Conservation (phyloP, 2,888 invertebrate species). For the Parasteatoda lunata region DNA sequence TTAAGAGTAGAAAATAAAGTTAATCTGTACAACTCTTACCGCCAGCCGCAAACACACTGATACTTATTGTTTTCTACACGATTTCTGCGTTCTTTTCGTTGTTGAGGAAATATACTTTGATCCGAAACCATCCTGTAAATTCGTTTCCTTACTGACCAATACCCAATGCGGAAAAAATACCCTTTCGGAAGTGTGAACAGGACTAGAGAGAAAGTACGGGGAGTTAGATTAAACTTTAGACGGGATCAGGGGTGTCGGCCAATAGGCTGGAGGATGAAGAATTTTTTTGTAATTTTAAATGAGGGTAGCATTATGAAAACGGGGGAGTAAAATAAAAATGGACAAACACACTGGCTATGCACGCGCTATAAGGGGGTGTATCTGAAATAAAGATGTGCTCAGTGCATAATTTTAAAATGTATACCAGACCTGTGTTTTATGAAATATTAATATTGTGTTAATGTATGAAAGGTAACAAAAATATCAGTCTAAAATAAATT, state of each 20-base stretch:
- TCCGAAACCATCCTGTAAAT: not conserved
- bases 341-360: slow-evolving; percentile 33
- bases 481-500: too few species aligned
- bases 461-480: too few species aligned
- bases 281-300: slow-evolving; percentile 51
- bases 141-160: slow-evolving; percentile 26
- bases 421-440: too few species aligned
- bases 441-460: too few species aligned
- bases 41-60: too few species aligned
- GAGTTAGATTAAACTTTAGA: not conserved
- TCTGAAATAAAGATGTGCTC: not conserved
- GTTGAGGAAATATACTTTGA: too few species aligned
- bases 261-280: slow-evolving; percentile 19
- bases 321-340: slow-evolving; percentile 40
- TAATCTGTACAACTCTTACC: too few species aligned
- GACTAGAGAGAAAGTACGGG: not conserved
- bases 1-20: too few species aligned
- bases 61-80: too few species aligned
- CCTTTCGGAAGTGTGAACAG: slow-evolving; percentile 6
- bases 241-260: slow-evolving; percentile 7
- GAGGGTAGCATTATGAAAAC: slow-evolving; percentile 22
- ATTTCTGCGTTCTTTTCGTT: too few species aligned
- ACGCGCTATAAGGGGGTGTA: slow-evolving; percentile 1
- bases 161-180: not conserved
- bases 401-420: not conserved